phyloP scores from a whole-genome alignment of 2,797 vertebrate species.

The Danio choprae region DNA sequence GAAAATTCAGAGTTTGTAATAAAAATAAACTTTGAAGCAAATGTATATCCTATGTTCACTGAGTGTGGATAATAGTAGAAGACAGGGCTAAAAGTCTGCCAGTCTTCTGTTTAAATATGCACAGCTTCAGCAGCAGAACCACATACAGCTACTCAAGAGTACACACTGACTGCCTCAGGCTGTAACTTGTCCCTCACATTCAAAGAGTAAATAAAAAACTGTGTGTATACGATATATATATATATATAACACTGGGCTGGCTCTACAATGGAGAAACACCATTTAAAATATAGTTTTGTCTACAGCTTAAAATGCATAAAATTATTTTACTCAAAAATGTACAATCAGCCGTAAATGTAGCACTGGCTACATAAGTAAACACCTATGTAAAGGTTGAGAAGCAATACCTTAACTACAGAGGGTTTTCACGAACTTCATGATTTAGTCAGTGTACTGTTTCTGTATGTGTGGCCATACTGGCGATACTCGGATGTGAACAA shows the following conservation, averaged over 20 bases:
- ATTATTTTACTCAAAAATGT: no score
- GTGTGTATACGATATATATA: slow-evolving; percentile 4
- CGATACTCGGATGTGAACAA: no score
- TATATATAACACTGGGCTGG: background rate
- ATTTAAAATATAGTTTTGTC: background rate
- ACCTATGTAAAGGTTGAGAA: no score
- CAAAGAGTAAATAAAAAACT: background rate
- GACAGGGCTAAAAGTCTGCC: slow-evolving; percentile 38
- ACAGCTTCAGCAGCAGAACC: slow-evolving; percentile 50
- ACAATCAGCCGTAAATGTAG: no score
- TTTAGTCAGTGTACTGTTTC: no score
- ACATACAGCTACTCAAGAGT: slow-evolving; percentile 46
- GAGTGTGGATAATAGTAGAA: slow-evolving; percentile 46
- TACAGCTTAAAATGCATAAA: background rate
- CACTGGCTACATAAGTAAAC: no score
- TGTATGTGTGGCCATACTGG: no score
- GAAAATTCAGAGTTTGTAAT: slow-evolving; percentile 63
- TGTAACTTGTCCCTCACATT: slow-evolving; percentile 23
- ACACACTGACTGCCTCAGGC: slow-evolving; percentile 28
- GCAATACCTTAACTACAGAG: no score
- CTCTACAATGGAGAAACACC: background rate
- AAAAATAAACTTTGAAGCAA: slow-evolving; percentile 66
- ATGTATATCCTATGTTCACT: slow-evolving; percentile 56
- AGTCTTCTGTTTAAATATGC: slow-evolving; percentile 53
- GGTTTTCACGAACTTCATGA: no score